phyloP scores from a whole-genome alignment of 1,140 invertebrate genomes.

The Pseudomyrmex pallidus region DNA sequence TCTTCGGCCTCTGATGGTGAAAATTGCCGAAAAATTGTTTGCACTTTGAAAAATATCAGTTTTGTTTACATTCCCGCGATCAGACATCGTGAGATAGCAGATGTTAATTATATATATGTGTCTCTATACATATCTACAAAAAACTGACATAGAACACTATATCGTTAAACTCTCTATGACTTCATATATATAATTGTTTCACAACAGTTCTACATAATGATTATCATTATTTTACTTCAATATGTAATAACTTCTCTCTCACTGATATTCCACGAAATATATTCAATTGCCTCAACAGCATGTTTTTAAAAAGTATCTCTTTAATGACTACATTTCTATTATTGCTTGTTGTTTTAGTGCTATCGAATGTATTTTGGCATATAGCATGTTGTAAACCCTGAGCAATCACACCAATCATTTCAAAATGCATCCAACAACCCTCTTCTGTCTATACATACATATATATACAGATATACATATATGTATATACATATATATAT shows the following conservation, averaged over 20 bases:
- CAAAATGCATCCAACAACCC: constrained; percentile 68
- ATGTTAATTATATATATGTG: constrained; percentile 71
- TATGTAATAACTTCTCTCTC: constrained; percentile 64
- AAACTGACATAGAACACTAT: constrained; percentile 84
- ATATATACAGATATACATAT: too few species aligned
- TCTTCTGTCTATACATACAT: not conserved
- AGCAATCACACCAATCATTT: constrained; percentile 76
- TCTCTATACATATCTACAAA: constrained; percentile 85
- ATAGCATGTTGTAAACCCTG: constrained; percentile 81
- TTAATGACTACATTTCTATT: constrained; percentile 77
- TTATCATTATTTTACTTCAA: constrained; percentile 70
- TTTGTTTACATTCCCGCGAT: constrained; percentile 26
- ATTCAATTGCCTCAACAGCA: constrained; percentile 60
- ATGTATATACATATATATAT: too few species aligned
- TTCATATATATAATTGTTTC: constrained; percentile 80
- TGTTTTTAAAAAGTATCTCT: constrained; percentile 65
- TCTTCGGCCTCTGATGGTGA: not conserved
- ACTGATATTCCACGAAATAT: constrained; percentile 65
- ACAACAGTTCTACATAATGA: constrained; percentile 78
- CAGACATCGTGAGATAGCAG: constrained; percentile 40
- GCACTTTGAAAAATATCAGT: constrained; percentile 26
- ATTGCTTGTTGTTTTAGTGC: constrained; percentile 82
- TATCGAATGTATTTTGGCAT: constrained; percentile 82
- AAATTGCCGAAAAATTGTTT: not conserved
- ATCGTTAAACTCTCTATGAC: constrained; percentile 85